Conservation (phyloP, 2,888 invertebrate species). For the Cephus pulcher region DNA sequence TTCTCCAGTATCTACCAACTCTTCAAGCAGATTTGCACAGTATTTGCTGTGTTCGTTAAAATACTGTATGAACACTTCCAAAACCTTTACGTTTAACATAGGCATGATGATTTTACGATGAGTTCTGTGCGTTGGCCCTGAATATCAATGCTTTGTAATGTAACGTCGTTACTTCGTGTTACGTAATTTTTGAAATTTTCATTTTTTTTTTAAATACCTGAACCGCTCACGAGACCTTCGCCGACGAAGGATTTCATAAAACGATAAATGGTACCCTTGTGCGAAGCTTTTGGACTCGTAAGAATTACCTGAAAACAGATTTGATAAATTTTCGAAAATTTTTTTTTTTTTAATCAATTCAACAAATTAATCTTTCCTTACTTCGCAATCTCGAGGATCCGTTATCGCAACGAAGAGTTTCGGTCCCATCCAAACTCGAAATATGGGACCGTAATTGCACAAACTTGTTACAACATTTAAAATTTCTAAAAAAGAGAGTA, state of each 20-base stretch:
- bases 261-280: conserved; percentile 37
- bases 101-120: conserved; percentile 36
- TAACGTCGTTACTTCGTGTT: background rate
- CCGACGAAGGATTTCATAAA: conserved; percentile 42
- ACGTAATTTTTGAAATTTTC: background rate
- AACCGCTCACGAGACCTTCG: conserved; percentile 36
- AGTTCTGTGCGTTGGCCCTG: conserved; percentile 26
- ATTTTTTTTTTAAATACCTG: conserved; percentile 22
- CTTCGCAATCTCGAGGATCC: conserved; percentile 38
- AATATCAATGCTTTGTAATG: background rate
- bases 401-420: conserved; percentile 36
- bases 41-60: conserved; percentile 33
- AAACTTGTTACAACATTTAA: conserved; percentile 28
- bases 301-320: conserved; percentile 29
- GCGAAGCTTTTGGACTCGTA: conserved; percentile 33
- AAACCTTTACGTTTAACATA: conserved; percentile 29
- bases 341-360: background rate
- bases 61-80: conserved; percentile 28
- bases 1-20: conserved; percentile 30
- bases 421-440: conserved; percentile 42
- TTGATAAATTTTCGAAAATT: background rate
- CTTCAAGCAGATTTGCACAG: conserved; percentile 32
- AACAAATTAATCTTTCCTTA: background rate
- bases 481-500: conserved; percentile 25
- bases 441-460: conserved; percentile 30